Evolutionary conservation across 2,797 vertebrate species (phyloP), one percentile per base, ranked within the genome.

Genomic region (Monodelphis domestica): DNA sequence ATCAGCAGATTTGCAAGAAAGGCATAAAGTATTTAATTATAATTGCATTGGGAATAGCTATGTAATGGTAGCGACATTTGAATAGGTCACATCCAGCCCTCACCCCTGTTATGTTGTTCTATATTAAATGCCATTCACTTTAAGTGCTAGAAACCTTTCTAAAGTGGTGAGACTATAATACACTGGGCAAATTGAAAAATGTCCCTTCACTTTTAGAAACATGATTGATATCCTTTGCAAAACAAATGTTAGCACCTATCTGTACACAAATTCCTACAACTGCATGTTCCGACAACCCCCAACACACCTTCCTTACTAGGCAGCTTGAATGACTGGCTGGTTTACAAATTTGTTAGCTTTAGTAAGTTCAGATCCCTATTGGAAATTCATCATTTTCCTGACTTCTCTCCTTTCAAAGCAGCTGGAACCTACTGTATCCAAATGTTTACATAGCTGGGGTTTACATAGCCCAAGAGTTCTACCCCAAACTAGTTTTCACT

Each of bases 61-160:
- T 97, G 97, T 98, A 98, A 98, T 98, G 98, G 98, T 98, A 96
- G 97, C 98, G 98, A 98, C 99, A 99, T 99, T 99, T 99, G 99
- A 99, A 99, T 99, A 99, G 99, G 99, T 99, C 99, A 99, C 99
- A 98, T 98, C 98, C 99, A 97, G 98, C 98, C 97, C 98, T 99
- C 98, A 99, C 99, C 99, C 99, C 98, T 98, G 98, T 98, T 99
- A 99, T 99, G 99, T 99, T 98, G 98, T 98, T 98, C 98, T 99
- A 99, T 99, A 99, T 99, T 99, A 99, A 99, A 99, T 99, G 99
- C 99, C 99, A 99, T 98, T 99, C 99, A 99, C 99, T 99, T 99
- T 98, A 99, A 99, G 98, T 99, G 98, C 98, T 98, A 98, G 98
- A 98, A 99, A 99, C 98, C 98, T 98, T 98, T 98, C 98, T 97